Evolutionary conservation across 1,140 invertebrate genomes (phyloP), one percentile per base, ranked within the genome.

Genomic region (Hylaeus volcanicus): DNA sequence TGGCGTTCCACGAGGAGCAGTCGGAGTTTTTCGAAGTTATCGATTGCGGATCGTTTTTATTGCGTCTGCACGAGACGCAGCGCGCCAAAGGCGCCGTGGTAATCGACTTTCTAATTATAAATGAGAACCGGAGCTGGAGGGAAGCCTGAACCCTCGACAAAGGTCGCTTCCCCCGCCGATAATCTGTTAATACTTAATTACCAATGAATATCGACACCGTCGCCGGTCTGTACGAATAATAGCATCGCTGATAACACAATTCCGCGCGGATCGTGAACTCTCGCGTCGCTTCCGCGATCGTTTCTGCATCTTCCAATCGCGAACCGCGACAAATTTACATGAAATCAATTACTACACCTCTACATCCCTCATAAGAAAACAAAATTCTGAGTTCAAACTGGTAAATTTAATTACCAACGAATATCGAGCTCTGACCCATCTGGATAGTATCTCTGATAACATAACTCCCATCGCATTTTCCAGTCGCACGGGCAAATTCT

Each of bases 81-180:
- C 65, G 69, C 60, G 58, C 41, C 41, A 68, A 74, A 77, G 74
- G 61, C 83, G 73, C 84, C 71, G 65, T 61, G 65, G 75, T 86
- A 86, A 85, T 86, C 84, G 80, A 86, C 83, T 86, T 86, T 86
- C 83, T 85, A 86, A 86, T 86, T 86, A 86, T 86, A 86, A 78
- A 86, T 72, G 83, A 74, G 79, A 66, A 11, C 66, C 69, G 76
- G 12, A n/a, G 56, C n/a, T 41, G 39, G 48, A 78, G 43, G 65
- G 70, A 56, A 58, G 83, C 70, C 70, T 79, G 84, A 85, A 86
- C 84, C 85, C 84, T 66, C 79, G 74, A 48, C 70, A 73, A 56
- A 75, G 84, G 84, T 86, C 84, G 81, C 43, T 81, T 70, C 74
- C 81, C 55, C 26, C 63, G 14, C 60, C 74, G 84, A 86, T 86